phyloP scores from a whole-genome alignment of 2,797 vertebrate genomes.

The Cirrhinus mrigala region DNA sequence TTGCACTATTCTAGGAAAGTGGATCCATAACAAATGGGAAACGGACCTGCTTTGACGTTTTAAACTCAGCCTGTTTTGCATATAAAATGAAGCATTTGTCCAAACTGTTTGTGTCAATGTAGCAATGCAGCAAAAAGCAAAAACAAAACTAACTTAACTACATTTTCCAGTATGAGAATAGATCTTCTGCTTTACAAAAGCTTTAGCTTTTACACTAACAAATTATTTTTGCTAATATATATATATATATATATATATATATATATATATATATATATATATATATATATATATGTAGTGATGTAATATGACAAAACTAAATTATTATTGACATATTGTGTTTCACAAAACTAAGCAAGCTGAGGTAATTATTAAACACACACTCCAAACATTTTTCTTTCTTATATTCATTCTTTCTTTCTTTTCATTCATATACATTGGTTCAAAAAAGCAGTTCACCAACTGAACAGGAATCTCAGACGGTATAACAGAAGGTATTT shows the following conservation, averaged over 20 bases:
- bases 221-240: background rate
- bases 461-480: background rate
- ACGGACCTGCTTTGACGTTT: constrained; percentile 16
- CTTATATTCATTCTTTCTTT: no score
- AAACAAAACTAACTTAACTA: background rate
- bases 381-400: background rate
- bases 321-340: background rate
- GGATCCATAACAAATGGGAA: constrained; percentile 43
- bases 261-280: no score
- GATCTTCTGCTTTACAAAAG: background rate
- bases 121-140: background rate
- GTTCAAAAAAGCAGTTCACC: background rate
- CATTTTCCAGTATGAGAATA: background rate
- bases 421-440: background rate
- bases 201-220: background rate
- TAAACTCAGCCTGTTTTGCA: constrained; percentile 13
- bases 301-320: background rate
- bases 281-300: no score
- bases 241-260: no score
- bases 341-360: background rate
- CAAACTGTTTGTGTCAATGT: background rate
- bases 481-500: no score
- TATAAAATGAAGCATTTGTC: constrained; percentile 26
- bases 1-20: constrained; percentile 49
- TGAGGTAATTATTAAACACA: background rate